Conservation (phyloP, 2,797 vertebrate species). For the Platyrinchus mystaceus region DNA sequence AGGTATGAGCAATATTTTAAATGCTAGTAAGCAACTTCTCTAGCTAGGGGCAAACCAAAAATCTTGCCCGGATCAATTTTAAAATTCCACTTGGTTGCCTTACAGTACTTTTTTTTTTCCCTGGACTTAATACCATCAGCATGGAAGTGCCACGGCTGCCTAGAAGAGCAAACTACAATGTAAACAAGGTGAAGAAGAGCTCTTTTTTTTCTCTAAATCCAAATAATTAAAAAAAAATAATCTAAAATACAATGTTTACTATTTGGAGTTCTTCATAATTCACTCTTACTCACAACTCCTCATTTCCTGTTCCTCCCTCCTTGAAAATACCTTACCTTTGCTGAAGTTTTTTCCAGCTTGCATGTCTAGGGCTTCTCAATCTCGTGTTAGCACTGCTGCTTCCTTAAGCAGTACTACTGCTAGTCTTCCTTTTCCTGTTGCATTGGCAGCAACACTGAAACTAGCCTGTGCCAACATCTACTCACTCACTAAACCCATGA, state of each 20-base stretch:
- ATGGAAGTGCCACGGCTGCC: background rate
- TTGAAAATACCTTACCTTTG: background rate
- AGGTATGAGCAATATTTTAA: background rate
- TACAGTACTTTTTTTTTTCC: rapidly evolving
- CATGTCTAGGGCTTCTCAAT: background rate
- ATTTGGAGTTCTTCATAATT: background rate
- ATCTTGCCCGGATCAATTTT: background rate
- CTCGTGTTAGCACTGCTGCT: background rate
- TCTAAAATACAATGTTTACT: background rate
- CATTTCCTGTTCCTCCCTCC: background rate
- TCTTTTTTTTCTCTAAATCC: background rate
- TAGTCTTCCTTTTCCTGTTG: background rate
- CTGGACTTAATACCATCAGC: background rate
- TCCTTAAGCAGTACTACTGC: background rate
- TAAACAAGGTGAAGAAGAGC: background rate
- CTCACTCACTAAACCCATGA: background rate
- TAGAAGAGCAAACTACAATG: background rate
- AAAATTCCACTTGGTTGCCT: background rate
- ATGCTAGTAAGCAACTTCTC: background rate
- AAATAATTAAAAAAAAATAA: background rate
- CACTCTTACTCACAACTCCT: background rate
- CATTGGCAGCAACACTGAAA: background rate
- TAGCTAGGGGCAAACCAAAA: background rate
- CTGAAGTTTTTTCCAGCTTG: background rate
- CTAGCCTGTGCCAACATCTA: background rate